Base-by-base conservation (phyloP, 1,140 invertebrate species). In the Polyergus mexicanus region DNA sequence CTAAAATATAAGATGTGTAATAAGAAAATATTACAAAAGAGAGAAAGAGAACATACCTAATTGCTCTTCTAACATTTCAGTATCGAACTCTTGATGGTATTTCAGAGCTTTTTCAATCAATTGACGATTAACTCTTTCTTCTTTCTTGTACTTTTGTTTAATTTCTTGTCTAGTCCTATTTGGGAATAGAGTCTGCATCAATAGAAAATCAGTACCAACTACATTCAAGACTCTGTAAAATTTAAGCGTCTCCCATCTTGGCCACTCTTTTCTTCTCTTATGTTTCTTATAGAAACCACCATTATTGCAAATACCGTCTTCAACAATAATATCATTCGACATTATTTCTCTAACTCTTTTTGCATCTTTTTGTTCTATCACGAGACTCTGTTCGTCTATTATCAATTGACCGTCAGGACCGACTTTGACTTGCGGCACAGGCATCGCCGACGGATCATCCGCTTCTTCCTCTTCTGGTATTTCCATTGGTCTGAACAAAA, bases 221-320 rank as follows among this genome's bases (percentile, higher is more conserved):
- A 96, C 97, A 89, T 97, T 98, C 16, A 99, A 95, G n/a, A 98
- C 98, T 91, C 97, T 96, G 94, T 98, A 99, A 94, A 99, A 99
- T 86, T 97, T 96, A 2, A 98, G 94, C 0, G 98, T 99, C 92
- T 98, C 98, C 56, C 95, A 95, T 51, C 96, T 94, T 7, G 94
- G 94, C 97, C 97, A 97, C 11, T 97, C 96, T 35, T 96, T 96
- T 3, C 96, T 96, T 28, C 97, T 96, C 90, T 95, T 94, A 63
- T 95, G 94, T 5, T 96, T 95, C 71, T 96, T 96, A 92, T 97
- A 98, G 84, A 97, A 96, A 0, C 97, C 97, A 1, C 97, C 97
- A 90, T 95, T 96, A 54, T 95, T 95, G 28, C 94, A 95, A 81
- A 95, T 96, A 62, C 96, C 96, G 62, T 97, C 97, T 81, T 97